Evolutionary conservation across 2,797 vertebrate species (phyloP), one percentile per base, ranked within the genome.

Genomic region (Anomalospiza imberbis): DNA sequence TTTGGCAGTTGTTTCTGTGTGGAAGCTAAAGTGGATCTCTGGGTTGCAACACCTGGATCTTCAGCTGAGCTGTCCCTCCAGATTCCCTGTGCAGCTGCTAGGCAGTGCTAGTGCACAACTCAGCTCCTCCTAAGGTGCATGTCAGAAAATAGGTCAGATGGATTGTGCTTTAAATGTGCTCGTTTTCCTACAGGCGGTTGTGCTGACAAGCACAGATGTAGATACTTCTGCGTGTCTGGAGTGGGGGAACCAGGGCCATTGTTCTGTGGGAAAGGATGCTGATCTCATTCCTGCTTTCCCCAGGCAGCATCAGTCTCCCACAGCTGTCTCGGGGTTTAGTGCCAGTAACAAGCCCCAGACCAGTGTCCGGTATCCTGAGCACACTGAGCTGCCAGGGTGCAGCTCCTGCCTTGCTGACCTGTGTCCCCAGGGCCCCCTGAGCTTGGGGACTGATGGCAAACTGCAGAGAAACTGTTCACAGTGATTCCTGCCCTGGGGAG

Each of bases 141-240:
- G 91, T 73, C 84, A 89, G 94, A 95, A 96, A 96, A 95, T 94
- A 95, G 94, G 95, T 96, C 96, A 96, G 92, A 72, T 73, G 91
- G 86, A 17, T 81, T 70, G 66, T 81, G 84, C 94, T 75, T 65
- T 57, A 34, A 60, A 75, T 51, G 86, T 66, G 91, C 84, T 94
- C 80, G 6, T 93, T 89, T 92, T 93, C 94, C 94, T 90, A 55
- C 44, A 36, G 89, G 92, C 91, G 0, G 15, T 55, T 61, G 80
- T 81, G 88, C 96, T 88, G 93, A 68, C 1, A 32, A 93, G 93
- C 88, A 75, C 83, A 88, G 88, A 91, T 84, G 80, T 38, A 73
- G 86, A 86, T 58, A 18, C 76, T 89, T 32, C 73, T 75, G 62
- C 48, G 1, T 9, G 71, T 84, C 91, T 95, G 94, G 71, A 67